These are phyloP conservation scores for Brenthis hecate DNA, from an alignment of 2,888 invertebrate species.

Conservation along the genomic window DNA sequence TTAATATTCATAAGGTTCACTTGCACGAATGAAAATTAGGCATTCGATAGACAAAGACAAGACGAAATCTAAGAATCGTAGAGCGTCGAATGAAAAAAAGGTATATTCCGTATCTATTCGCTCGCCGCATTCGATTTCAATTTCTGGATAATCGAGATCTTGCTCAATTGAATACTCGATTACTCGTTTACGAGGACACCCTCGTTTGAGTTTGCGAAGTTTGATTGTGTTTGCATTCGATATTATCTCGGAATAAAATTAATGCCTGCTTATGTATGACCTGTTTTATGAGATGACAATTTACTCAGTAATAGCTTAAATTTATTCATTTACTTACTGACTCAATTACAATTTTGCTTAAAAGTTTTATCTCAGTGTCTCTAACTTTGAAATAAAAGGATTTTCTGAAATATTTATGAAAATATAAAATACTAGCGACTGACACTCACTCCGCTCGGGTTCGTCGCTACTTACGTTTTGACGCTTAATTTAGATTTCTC, in stretches of 20 bases:
- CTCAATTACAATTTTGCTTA: no score
- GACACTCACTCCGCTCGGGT: no score
- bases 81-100: constrained; percentile 39
- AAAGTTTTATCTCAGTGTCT: no score
- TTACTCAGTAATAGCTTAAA: neutral
- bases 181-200: constrained; percentile 75
- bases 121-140: constrained; percentile 72
- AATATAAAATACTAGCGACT: no score
- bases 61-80: constrained; percentile 26
- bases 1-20: constrained; percentile 3
- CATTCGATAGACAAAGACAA: constrained; percentile 24
- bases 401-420: no score
- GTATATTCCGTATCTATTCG: constrained; percentile 69
- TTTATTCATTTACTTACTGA: no score
- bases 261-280: constrained; percentile 47
- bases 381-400: no score
- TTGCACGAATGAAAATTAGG: constrained; percentile 18
- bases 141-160: constrained; percentile 78
- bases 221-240: constrained; percentile 76
- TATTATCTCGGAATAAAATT: constrained; percentile 65
- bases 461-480: no score
- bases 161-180: constrained; percentile 80
- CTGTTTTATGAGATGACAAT: constrained; percentile 21
- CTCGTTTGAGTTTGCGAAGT: constrained; percentile 74
- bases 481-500: no score